Base-by-base conservation (phyloP, 1,140 invertebrate species). In the Planococcus citri region DNA sequence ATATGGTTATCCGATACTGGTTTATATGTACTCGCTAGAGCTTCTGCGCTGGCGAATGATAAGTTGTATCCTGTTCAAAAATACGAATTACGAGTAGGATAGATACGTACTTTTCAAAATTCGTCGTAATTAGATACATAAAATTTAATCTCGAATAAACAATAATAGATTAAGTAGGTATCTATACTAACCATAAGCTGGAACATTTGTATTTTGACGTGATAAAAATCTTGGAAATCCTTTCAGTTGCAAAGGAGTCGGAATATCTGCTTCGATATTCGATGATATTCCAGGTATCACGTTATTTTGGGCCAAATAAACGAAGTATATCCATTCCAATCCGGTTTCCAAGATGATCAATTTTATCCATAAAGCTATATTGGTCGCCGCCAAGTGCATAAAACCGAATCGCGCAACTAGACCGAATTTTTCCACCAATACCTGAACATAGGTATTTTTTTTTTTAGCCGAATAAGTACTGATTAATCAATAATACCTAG, bases 381-480 rank as follows among this genome's bases (percentile, higher is more conserved):
- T 86, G 0, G 84, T 85, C 0, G 83, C 84, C 3, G 83, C 80
- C 14, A 86, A 76, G 72, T 86, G 84, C 74, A 84, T 85, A 72
- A 86, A 83, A 6, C 83, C 81, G 73, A 84, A 83, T 72, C 83
- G 76, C 1, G 83, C 82, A 21, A 80, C 77, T 20, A 82, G 73
- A 6, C 83, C 82, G 70, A 83, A 84, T 71, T 77, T 79, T 70
- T 84, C 82, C 1, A 83, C 82, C 8, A 84, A 75, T n/a, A 84
- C 83, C 82, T 84, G 70, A 2, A n/a, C 41, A 17, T n/a, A 51
- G 17, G 17, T 51, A 51, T 0, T 51, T 14, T 51, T 9, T n/a
- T 51, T 51, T n/a, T n/a, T n/a, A n/a, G n/a, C n/a, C n/a, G n/a
- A n/a, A n/a, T n/a, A n/a, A n/a, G n/a, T n/a, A n/a, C n/a, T n/a